A percentile compares a stretch with the other conserved stretches of the same genome.
Conservation (phyloP, 1,140 invertebrate species). For the Chymomyza costata region DNA sequence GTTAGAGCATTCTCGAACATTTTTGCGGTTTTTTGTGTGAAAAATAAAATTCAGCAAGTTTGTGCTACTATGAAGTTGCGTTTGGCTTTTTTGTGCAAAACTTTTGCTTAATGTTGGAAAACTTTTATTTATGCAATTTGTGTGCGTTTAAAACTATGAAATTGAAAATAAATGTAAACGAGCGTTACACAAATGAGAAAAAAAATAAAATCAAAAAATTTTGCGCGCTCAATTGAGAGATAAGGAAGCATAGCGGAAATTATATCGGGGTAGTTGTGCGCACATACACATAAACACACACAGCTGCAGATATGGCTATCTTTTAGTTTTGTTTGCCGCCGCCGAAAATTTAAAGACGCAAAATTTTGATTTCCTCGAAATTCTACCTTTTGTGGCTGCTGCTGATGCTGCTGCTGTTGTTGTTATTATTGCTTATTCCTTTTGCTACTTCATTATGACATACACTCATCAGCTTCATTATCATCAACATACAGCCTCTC, state of each 20-base stretch:
- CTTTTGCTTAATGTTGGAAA: no score
- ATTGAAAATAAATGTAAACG: no score
- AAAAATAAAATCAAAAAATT: no score
- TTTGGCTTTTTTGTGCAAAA: no score
- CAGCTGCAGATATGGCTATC: constrained; percentile 17
- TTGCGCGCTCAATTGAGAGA: constrained; percentile 38
- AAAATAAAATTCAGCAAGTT: no score
- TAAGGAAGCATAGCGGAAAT: constrained; percentile 56
- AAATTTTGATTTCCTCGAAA: constrained; percentile 68
- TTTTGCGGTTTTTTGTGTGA: no score
- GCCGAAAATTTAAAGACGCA: constrained; percentile 62
- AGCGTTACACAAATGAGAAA: no score
- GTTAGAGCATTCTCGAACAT: no score
- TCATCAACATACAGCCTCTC: constrained; percentile 5
- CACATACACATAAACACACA: constrained; percentile 8
- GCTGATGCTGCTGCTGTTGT: constrained; percentile 48
- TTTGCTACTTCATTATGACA: constrained; percentile 29
- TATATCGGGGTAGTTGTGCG: constrained; percentile 59
- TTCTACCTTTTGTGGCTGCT: constrained; percentile 43
- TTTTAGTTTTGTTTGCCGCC: constrained; percentile 35
- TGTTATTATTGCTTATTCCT: constrained; percentile 63
- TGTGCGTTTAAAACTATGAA: constrained; percentile 31
- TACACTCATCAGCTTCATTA: constrained; percentile 22
- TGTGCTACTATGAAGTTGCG: no score
- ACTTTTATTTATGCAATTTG: no score